Base-by-base conservation (phyloP, 2,797 vertebrate genomes). In the Nyctibius grandis region DNA sequence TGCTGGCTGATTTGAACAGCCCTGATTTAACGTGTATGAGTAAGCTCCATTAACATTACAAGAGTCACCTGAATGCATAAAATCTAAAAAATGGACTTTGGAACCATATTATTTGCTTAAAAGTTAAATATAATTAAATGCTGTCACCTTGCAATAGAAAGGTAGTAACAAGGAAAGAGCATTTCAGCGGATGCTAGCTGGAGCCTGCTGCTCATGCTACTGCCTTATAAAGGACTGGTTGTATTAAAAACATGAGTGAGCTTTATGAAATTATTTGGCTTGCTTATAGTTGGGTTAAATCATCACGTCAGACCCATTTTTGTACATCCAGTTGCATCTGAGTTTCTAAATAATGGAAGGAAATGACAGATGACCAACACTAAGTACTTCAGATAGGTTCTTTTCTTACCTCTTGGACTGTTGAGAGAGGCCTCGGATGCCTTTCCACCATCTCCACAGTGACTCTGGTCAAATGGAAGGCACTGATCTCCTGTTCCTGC, bases 401-500 rank as follows among this genome's bases (percentile, higher is more conserved):
- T 78, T 64, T 53, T 84, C 97, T 98, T 98, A 99, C 99, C 99
- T 99, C 99, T 98, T 53, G 99, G 99, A 93, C 99, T 99, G 95
- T 99, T 99, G 96, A 99, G 98, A 3, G 99, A 99, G 9, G 99
- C 99, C 92, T 99, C 99, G 0, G 98, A 98, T 7, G 99, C 99
- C 96, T 98, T 99, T 45, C 99, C 99, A 0, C 99, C 99, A 73
- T 99, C 99, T 88, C 99, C 99, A 40, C 99, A 99, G 98, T 99
- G 99, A 95, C 98, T 99, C 96, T 99, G 99, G 97, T 99, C 99
- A 93, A 99, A 99, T 2, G 99, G 98, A 94, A 99, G 98, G 96
- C 99, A 99, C 97, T 99, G 99, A 80, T 99, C 99, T 16, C 99
- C 99, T 1, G 99, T 99, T 61, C 99, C 99, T 3, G 99, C 99